Evolutionary conservation across 2,888 invertebrate genomes (phyloP), one percentile per base, ranked within the genome.

Genomic region (Bimastos eiseni): DNA sequence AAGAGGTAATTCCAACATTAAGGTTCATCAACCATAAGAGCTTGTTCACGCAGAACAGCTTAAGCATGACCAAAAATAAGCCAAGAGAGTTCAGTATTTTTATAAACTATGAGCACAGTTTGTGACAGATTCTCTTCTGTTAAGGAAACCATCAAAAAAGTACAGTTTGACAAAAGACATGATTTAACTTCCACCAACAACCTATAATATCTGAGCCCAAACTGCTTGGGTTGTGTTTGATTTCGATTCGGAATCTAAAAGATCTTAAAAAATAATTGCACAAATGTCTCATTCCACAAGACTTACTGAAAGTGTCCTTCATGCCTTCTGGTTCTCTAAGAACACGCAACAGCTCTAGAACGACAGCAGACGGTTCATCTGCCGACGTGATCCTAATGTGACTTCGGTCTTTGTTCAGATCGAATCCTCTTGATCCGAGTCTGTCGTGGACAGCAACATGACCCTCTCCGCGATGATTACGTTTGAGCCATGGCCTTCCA

Each of bases 311-410:
- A 17, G 49, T 55, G 34, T 90, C 90, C 55, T 33, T 90, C 49
- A 90, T 70, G 21, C 17, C n/a, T 0, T 49, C 30, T 24, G 90
- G 90, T 36, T 90, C 90, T 49, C n/a, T 70, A 70, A 90, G 90
- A n/a, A 90, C 70, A 19, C 90, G 49, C 49, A 90, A 19, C 70
- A 90, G 37, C 34, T 90, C 90, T n/a, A 15, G 91, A 70, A 93
- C 91, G 15, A 92, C 91, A 36, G 91, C 91, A 19, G 89, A 90
- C 33, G 92, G 91, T 91, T 92, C 92, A 33, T 93, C 92, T 33
- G 91, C 33, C 1, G 70, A 92, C 83, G 92, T 93, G 17, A 93
- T 91, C 37, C 89, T 89, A 5, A 92, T 91, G 24, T 93, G 91
- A 0, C 92, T 90, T 21, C 92, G 89, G n/a, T 86, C 49, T 84